A percentile compares a stretch with the other conserved stretches of the same genome.
Evolutionary conservation across 2,797 vertebrate genomes (phyloP).

Genomic region (Furcifer pardalis): DNA sequence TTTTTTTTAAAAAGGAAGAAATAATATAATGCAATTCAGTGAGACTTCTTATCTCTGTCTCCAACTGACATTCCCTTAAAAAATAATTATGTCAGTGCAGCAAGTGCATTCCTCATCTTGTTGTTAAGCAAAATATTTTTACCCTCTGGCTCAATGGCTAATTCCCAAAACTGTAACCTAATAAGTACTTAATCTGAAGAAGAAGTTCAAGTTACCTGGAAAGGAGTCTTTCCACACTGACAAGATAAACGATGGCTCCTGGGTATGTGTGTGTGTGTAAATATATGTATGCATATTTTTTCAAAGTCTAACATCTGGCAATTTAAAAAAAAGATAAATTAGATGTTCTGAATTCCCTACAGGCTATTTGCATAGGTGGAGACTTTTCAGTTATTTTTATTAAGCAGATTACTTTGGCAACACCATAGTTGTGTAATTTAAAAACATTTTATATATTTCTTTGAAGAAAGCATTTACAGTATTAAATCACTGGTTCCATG

Average conservation of each 20-base stretch:
- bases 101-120: slow-evolving; percentile 23
- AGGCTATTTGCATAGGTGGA: slow-evolving; percentile 19
- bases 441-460: background rate
- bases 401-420: background rate
- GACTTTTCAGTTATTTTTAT: slow-evolving; percentile 8
- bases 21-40: background rate
- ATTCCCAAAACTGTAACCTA: slow-evolving; percentile 22
- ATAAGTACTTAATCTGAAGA: slow-evolving; percentile 15
- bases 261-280: background rate
- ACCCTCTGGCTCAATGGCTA: slow-evolving; percentile 1
- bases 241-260: slow-evolving; percentile 42
- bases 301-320: slow-evolving; percentile 22
- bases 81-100: slow-evolving; percentile 2
- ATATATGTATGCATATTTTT: background rate
- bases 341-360: background rate
- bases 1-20: background rate
- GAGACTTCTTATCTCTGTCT: background rate
- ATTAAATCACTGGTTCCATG: background rate
- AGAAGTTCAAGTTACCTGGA: background rate
- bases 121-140: slow-evolving; percentile 26
- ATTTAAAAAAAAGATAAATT: background rate
- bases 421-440: background rate
- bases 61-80: background rate
- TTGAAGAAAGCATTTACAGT: background rate
- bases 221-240: background rate